Percentiles rank a stretch among this genome's conserved stretches.
These are phyloP conservation scores for Athalia cordata DNA, from an alignment of 2,888 invertebrate genomes.

Conservation along the genomic window DNA sequence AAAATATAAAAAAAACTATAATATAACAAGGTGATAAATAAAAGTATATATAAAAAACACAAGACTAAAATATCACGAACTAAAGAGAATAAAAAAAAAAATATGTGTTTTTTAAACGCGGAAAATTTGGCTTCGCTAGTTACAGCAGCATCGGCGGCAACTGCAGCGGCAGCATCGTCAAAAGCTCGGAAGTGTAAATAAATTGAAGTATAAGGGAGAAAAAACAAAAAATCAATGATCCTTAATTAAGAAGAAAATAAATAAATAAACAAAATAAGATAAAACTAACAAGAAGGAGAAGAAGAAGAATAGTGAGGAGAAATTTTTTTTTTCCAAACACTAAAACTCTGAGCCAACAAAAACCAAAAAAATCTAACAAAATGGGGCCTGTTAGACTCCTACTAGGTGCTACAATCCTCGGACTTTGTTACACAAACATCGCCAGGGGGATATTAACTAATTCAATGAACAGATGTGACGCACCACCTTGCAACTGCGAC, in stretches of 20 bases:
- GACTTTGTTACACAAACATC: conserved; percentile 67
- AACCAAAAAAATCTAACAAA: conserved; percentile 49
- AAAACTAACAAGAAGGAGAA: too few relatives aligned
- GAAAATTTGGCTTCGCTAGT: background rate
- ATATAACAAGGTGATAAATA: background rate
- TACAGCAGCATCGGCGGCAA: background rate
- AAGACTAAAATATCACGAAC: too few relatives aligned
- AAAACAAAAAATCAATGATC: too few relatives aligned
- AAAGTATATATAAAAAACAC: background rate
- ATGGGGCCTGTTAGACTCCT: conserved; percentile 68
- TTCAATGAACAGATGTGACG: conserved; percentile 73
- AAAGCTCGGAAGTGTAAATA: conserved; percentile 1
- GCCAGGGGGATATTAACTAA: conserved; percentile 52
- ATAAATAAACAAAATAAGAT: too few relatives aligned
- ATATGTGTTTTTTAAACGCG: background rate
- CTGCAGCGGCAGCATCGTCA: background rate
- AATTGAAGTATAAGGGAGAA: too few relatives aligned
- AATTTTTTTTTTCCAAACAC: background rate
- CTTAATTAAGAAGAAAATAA: too few relatives aligned
- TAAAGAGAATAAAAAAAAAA: too few relatives aligned
- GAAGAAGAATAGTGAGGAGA: background rate
- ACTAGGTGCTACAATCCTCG: conserved; percentile 66
- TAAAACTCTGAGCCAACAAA: background rate
- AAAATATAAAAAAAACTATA: conserved; percentile 1
- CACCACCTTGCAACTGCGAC: conserved; percentile 77